Base-by-base conservation (phyloP, 2,888 invertebrate genomes). In the Drosophila pseudotalamancana region DNA sequence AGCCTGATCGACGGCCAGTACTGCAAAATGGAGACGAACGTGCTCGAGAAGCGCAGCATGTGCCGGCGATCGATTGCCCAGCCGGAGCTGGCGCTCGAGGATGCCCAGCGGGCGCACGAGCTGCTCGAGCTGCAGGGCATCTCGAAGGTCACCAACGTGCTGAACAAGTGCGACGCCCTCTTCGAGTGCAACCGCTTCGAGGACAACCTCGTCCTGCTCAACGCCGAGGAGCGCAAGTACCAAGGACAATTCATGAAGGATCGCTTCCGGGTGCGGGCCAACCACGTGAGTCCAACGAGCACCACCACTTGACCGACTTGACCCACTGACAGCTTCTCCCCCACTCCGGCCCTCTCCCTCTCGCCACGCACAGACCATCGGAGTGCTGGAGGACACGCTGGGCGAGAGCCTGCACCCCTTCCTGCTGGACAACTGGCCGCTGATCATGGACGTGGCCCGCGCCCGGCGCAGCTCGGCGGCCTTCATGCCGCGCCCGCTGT, bases 161-260 rank as follows among this genome's bases (percentile, higher is more conserved):
- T 89, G 14, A 83, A 82, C 53, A 77, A 85, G 8, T 88, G 88
- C 61, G 86, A 90, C 56, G 86, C 85, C 0, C 59, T 88, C 1
- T 87, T 84, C 42, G 83, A 89, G 25, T 65, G 82, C 18, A 90
- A 89, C 25, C 67, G 67, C 19, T 89, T 90, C 18, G 91, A 90
- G 63, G 70, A 76, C 6, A 75, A 74, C 14, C 85, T 90, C 32
- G 54, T 77, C 3, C 46, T 69, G 8, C 35, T 89, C 2, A 70
- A 77, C 29, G 55, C 64, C 21, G 86, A 83, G 32, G 70, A 74
- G 0, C 72, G 64, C 3, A 76, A 55, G 14, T 43, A 42, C 9
- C 16, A 12, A 0, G 27, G 60, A 1, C 4, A 42, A 6, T 1
- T 16, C 4, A 14, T 21, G 4, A 12, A 16, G 23, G 12, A 62